A percentile compares a stretch with the other conserved stretches of the same genome.
Conservation (phyloP, 2,113 vertebrate species). For the Pipa parva region DNA sequence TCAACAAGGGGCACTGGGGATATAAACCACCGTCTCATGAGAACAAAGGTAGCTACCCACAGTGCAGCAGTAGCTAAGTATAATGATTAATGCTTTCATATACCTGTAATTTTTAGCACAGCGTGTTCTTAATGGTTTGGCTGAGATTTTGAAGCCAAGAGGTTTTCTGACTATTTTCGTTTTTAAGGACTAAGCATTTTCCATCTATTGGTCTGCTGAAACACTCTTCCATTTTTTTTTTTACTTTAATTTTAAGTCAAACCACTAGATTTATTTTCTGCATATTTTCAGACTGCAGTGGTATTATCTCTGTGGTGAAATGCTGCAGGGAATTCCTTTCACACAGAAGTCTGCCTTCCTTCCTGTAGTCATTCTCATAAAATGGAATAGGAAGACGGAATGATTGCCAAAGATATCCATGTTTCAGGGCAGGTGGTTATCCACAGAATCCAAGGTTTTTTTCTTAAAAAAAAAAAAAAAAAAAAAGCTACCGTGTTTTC, state of each 20-base stretch:
- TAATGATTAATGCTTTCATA: conserved; percentile 50
- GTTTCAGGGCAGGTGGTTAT: neutral
- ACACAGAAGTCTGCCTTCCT: neutral
- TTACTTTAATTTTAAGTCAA: neutral
- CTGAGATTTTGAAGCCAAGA: conserved; percentile 46
- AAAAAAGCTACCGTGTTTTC: too few species aligned
- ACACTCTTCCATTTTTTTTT: conserved; percentile 1
- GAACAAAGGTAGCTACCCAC: conserved; percentile 44
- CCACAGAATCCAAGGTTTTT: too few species aligned
- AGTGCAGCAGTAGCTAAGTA: conserved; percentile 39
- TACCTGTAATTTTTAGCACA: conserved; percentile 44
- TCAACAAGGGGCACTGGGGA: conserved; percentile 24
- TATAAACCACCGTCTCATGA: conserved; percentile 45
- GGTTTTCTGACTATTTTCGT: conserved; percentile 18
- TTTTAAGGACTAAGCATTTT: conserved; percentile 22
- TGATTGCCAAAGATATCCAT: neutral
- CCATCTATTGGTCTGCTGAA: conserved; percentile 5
- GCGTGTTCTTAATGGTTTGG: conserved; percentile 49
- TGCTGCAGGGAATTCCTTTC: conserved; percentile 1
- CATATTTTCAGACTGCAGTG: conserved; percentile 11
- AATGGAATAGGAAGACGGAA: neutral
- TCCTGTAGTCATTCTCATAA: neutral
- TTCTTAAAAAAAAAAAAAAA: too few species aligned
- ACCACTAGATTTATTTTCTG: conserved; percentile 6
- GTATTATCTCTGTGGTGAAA: conserved; percentile 1